phyloP scores from a whole-genome alignment of 2,113 vertebrate species.

The Lagopus muta region DNA sequence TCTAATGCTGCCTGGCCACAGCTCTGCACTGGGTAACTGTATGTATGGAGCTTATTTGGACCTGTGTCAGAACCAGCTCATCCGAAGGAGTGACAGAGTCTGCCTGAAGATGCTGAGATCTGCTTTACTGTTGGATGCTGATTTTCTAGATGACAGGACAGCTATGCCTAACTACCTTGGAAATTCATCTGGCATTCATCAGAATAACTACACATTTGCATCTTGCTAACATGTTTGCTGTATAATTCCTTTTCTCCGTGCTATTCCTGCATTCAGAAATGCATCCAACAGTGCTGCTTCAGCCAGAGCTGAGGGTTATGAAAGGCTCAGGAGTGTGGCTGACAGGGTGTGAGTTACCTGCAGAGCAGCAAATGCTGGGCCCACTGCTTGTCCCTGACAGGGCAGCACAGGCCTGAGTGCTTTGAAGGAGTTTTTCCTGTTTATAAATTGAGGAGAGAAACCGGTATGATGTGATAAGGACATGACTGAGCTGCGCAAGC shows the following conservation, averaged over 20 bases:
- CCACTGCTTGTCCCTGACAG: background rate
- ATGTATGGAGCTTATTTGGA: background rate
- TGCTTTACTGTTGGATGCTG: background rate
- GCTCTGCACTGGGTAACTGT: background rate
- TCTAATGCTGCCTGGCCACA: too few relatives aligned
- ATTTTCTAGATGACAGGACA: background rate
- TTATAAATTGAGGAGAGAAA: background rate
- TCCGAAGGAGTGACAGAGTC: background rate
- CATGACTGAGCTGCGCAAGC: background rate
- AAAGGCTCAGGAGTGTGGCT: background rate
- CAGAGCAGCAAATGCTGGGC: background rate
- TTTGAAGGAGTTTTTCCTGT: background rate
- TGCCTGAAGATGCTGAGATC: background rate
- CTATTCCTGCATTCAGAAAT: background rate
- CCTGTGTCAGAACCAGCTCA: rapidly evolving
- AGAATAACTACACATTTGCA: background rate
- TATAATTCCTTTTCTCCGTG: background rate
- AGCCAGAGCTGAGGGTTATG: background rate
- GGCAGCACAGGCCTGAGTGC: background rate
- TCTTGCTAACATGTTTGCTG: background rate
- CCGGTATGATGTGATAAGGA: background rate
- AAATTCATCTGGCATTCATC: background rate
- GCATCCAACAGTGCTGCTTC: background rate
- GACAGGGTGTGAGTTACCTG: background rate
- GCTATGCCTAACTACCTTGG: background rate